These are phyloP conservation scores for Polypedilum pembai DNA, from an alignment of 1,140 invertebrate species.

Conservation along the genomic window DNA sequence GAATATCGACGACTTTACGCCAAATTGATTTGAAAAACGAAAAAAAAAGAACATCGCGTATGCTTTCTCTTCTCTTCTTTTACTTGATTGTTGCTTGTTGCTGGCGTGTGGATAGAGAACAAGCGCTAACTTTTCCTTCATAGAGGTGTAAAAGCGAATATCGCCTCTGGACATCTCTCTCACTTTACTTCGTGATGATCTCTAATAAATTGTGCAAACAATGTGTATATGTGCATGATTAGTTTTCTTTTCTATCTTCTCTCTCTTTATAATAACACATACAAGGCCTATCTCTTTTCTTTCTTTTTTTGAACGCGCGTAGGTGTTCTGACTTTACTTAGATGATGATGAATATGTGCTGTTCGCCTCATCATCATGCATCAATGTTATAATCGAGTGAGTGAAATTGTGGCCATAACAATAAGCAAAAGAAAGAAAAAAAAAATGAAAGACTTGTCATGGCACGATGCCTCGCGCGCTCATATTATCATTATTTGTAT, in stretches of 20 bases:
- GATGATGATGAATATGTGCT: neutral
- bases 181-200: neutral
- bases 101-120: neutral
- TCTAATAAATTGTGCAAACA: slow-evolving; percentile 26
- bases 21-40: slow-evolving; percentile 10
- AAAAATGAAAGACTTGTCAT: neutral
- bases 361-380: slow-evolving; percentile 6
- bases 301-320: neutral
- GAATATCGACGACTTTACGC: slow-evolving; percentile 20
- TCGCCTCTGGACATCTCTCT: slow-evolving; percentile 19
- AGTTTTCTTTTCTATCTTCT: slow-evolving; percentile 23
- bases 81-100: neutral
- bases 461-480: neutral
- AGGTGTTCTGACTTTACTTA: neutral
- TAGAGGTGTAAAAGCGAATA: slow-evolving; percentile 7
- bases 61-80: slow-evolving; percentile 10
- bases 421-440: neutral
- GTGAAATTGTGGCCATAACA: neutral
- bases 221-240: neutral
- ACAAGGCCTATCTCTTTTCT: neutral
- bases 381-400: neutral
- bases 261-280: neutral
- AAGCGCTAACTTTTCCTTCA: neutral
- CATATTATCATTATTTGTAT: slow-evolving; percentile 1
- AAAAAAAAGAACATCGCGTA: slow-evolving; percentile 3